Evolutionary conservation across 2,888 invertebrate genomes (phyloP), one percentile per base, ranked within the genome.

Genomic region (Sympetrum striolatum): DNA sequence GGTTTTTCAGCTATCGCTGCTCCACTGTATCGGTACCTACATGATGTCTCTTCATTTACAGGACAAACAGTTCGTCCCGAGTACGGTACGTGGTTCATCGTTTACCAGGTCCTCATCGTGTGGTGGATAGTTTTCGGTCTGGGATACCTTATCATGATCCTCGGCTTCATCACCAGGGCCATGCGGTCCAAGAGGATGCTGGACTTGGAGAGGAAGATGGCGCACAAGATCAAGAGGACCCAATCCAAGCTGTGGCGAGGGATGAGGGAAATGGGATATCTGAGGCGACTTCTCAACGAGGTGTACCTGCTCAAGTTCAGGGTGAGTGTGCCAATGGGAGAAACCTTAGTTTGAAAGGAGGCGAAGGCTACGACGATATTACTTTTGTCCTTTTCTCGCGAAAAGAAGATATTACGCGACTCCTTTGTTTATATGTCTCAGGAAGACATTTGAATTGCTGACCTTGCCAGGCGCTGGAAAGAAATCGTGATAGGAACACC

Each of bases 121-220:
- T 94, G 97, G 44, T 98, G 98, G 98, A 97, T 98, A 90, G 97
- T 98, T 91, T 98, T 98, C 93, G 98, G 98, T 0, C 95, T 98
- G 91, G 98, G 98, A 0, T 98, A 98, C 93, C 95, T 98, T 81
- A 96, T 98, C 39, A 98, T 98, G 98, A 96, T 98, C 81, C 96
- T 98, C 92, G 97, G 97, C 1, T 98, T 98, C 93, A 97, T 98
- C 92, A 96, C 97, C 0, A 95, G 96, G 91, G 97, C 96, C 6
- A 95, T 97, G 95, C 95, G 95, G 90, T 97, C 97, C 92, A 97
- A 98, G 93, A 95, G 96, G 92, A 95, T 98, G 90, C 95, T 96
- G 64, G 95, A 95, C 92, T 94, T 98, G 91, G 98, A 98, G 93
- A 97, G 97, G 92, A 96, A 97, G 93, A 94, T 98, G 90, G 96